phyloP scores from a whole-genome alignment of 2,888 invertebrate species.

The Lucinisca nassula region DNA sequence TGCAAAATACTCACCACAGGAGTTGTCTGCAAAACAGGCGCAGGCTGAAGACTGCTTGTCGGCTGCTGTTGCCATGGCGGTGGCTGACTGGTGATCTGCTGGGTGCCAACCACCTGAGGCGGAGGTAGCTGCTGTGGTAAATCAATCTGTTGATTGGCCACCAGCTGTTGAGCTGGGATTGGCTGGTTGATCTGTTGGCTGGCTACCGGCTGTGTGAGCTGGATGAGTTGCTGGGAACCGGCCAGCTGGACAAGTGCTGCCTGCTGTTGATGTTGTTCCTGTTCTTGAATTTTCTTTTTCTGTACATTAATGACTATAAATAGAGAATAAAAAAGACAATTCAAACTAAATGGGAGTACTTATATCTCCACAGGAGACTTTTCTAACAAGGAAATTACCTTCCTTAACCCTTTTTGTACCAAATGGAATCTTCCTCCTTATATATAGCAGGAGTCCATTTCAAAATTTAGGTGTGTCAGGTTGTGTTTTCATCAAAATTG shows the following conservation, averaged over 20 bases:
- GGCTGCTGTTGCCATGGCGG: not conserved
- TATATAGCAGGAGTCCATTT: no score
- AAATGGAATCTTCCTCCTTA: no score
- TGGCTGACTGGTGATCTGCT: not conserved
- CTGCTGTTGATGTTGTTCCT: slow-evolving; percentile 79
- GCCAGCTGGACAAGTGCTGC: slow-evolving; percentile 81
- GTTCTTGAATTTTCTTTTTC: slow-evolving; percentile 75
- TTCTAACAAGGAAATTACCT: not conserved
- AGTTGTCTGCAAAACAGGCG: slow-evolving; percentile 70
- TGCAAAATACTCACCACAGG: slow-evolving; percentile 35
- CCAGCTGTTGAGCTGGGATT: slow-evolving; percentile 8
- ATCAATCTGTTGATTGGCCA: not conserved
- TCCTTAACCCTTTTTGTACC: no score
- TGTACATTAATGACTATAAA: slow-evolving; percentile 80
- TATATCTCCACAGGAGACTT: not conserved
- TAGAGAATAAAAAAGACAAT: not conserved
- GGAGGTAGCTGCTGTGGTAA: not conserved
- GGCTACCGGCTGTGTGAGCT: slow-evolving; percentile 46
- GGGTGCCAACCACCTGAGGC: slow-evolving; percentile 12
- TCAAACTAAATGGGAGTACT: not conserved
- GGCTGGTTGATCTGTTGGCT: slow-evolving; percentile 17
- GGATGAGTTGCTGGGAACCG: slow-evolving; percentile 82
- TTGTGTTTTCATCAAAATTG: no score
- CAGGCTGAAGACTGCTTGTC: slow-evolving; percentile 87
- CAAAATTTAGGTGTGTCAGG: no score